Conservation (phyloP, 2,888 invertebrate genomes). For the Melinopterus prodromus region DNA sequence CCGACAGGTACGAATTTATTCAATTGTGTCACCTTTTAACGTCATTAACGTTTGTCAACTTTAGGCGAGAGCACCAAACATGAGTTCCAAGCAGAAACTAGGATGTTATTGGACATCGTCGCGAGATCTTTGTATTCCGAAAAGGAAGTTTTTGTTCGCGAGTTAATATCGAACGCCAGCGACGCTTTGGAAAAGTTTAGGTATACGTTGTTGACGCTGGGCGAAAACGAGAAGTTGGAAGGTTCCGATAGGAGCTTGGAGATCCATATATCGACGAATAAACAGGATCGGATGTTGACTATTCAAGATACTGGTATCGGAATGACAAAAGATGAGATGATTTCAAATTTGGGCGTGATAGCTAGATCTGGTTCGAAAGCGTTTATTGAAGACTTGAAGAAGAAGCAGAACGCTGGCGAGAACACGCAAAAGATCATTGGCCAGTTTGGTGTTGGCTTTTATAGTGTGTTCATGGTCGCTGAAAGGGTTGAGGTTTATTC, state of each 20-base stretch:
- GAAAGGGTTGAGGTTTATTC: constrained; percentile 94
- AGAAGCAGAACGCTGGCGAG: constrained; percentile 66
- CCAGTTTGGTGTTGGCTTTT: constrained; percentile 98
- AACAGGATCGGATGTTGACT: constrained; percentile 81
- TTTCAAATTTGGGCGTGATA: constrained; percentile 92
- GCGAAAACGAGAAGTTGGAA: constrained; percentile 62
- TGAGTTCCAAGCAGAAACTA: constrained; percentile 97
- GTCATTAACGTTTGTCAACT: constrained; percentile 32
- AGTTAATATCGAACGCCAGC: constrained; percentile 95
- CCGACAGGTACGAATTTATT: constrained; percentile 60
- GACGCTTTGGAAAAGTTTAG: constrained; percentile 96
- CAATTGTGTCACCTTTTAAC: constrained; percentile 6
- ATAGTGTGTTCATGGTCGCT: constrained; percentile 97
- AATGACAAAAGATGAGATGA: constrained; percentile 92
- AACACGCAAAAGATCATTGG: constrained; percentile 86
- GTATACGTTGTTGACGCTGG: constrained; percentile 72
- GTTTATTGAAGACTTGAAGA: constrained; percentile 85
- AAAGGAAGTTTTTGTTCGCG: constrained; percentile 96
- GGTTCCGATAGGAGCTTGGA: constrained; percentile 76
- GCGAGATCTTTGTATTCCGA: constrained; percentile 97
- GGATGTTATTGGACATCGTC: constrained; percentile 95
- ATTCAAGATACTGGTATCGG: constrained; percentile 96
- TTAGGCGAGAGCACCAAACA: constrained; percentile 70
- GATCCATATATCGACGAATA: constrained; percentile 89
- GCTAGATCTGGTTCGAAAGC: constrained; percentile 96